These are phyloP conservation scores for Paralichthys olivaceus DNA, from an alignment of 2,113 vertebrate genomes.

Conservation along the genomic window DNA sequence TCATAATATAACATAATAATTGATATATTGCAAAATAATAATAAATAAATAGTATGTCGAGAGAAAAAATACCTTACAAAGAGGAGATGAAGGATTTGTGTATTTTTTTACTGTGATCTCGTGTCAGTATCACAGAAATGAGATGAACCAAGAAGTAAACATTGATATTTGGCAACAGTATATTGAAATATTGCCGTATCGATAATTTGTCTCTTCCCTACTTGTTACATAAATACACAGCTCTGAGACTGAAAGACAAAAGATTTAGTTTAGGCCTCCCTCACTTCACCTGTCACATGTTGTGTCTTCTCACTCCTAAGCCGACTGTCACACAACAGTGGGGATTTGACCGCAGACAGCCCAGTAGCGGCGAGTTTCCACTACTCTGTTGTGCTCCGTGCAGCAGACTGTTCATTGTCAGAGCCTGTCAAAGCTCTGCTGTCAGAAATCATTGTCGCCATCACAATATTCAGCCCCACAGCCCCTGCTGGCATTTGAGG, in stretches of 20 bases:
- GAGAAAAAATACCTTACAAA: no score
- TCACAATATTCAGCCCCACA: slow-evolving; percentile 56
- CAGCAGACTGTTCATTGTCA: slow-evolving; percentile 66
- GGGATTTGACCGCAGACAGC: slow-evolving; percentile 43
- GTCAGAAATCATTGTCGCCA: slow-evolving; percentile 65
- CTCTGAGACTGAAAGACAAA: background rate
- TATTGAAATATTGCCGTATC: no score
- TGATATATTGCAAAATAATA: no score
- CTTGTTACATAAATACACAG: background rate
- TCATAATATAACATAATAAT: no score
- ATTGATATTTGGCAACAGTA: no score
- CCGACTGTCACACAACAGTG: slow-evolving; percentile 14
- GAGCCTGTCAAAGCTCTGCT: slow-evolving; percentile 58
- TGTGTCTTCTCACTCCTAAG: slow-evolving; percentile 26
- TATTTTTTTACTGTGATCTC: no score
- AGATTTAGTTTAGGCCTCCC: background rate
- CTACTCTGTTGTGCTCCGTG: slow-evolving; percentile 29
- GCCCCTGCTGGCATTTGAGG: slow-evolving; percentile 51
- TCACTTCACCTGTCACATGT: slow-evolving; percentile 22
- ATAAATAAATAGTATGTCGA: no score
- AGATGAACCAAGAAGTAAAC: no score
- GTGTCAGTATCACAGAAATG: no score
- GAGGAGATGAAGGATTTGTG: no score
- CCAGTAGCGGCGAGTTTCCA: slow-evolving; percentile 58
- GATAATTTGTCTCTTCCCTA: background rate